Evolutionary conservation across 2,888 invertebrate species (phyloP), one percentile per base, ranked within the genome.

Genomic region (Pyrochroa serraticornis): DNA sequence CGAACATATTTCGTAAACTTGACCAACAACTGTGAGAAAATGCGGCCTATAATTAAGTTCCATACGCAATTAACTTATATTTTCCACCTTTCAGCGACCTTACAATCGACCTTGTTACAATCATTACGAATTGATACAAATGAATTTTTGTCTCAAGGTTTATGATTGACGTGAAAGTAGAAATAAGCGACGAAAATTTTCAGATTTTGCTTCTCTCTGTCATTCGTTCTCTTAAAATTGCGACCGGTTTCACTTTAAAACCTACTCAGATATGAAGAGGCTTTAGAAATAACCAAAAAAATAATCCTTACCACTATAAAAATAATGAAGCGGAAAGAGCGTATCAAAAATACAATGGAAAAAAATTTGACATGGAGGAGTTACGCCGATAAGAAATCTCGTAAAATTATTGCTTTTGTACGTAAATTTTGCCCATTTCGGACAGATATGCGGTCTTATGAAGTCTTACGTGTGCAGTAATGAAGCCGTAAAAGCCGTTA

Each of bases 91-190:
- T 69, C 62, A 63, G 68, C 67, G 69, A 66, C 71, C 71, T 71
- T 69, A 62, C 38, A 50, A 49, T 63, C 69, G 67, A 65, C 70
- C 71, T 70, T 70, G 66, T 65, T 62, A 60, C 63, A 64, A 65
- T 66, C 68, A 59, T 64, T 61, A 52, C 48, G 58, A 60, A 63
- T 58, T 59, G 59, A 58, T 65, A 65, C 61, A 60, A 63, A 67
- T 64, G 65, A 70, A 70, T 70, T 70, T 69, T 68, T 70, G 70
- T 70, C 71, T 68, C 71, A 71, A 71, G 71, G 71, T 66, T 69
- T 64, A 58, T 61, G 63, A 67, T 67, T 67, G 63, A 70, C 65
- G 64, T 66, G 69, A 71, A 71, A 71, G 71, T 69, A 68, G 63
- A 67, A 63, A 64, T 69, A 36, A 12, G 10, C 13, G 45, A 9